Conservation (phyloP, 1,140 invertebrate species). For the Pseudoatta argentina region DNA sequence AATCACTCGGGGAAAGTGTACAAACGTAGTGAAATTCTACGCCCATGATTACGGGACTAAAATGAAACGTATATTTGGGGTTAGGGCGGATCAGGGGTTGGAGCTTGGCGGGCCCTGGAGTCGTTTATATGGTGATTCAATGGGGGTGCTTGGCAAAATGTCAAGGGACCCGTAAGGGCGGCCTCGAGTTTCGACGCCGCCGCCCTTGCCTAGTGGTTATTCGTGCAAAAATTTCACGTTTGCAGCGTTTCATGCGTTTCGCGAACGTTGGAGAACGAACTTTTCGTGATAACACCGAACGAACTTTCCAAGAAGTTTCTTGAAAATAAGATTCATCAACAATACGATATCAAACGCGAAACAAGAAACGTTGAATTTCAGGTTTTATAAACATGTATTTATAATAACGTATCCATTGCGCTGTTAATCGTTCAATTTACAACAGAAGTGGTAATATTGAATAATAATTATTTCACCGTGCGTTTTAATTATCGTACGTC, state of each 20-base stretch:
- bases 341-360: slow-evolving; percentile 2
- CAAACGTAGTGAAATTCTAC: slow-evolving; percentile 58
- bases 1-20: slow-evolving; percentile 26
- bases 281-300: slow-evolving; percentile 17
- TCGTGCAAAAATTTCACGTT: slow-evolving; percentile 64
- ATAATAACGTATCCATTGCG: neutral
- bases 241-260: slow-evolving; percentile 33
- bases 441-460: neutral
- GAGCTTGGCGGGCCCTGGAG: slow-evolving; percentile 70
- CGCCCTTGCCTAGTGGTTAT: slow-evolving; percentile 46
- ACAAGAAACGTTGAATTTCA: neutral
- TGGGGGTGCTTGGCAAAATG: slow-evolving; percentile 82
- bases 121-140: slow-evolving; percentile 83
- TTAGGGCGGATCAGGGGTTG: slow-evolving; percentile 81
- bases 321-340: slow-evolving; percentile 14
- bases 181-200: slow-evolving; percentile 61
- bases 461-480: neutral
- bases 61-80: slow-evolving; percentile 83
- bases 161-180: slow-evolving; percentile 81
- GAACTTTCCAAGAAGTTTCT: neutral
- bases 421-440: neutral
- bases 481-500: neutral
- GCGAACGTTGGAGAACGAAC: neutral
- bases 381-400: neutral
- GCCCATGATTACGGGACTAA: slow-evolving; percentile 75